Evolutionary conservation across 37 sponge, comb jelly and placozoan species (phyloP).

Genomic region (Dysidea cf. avara): DNA sequence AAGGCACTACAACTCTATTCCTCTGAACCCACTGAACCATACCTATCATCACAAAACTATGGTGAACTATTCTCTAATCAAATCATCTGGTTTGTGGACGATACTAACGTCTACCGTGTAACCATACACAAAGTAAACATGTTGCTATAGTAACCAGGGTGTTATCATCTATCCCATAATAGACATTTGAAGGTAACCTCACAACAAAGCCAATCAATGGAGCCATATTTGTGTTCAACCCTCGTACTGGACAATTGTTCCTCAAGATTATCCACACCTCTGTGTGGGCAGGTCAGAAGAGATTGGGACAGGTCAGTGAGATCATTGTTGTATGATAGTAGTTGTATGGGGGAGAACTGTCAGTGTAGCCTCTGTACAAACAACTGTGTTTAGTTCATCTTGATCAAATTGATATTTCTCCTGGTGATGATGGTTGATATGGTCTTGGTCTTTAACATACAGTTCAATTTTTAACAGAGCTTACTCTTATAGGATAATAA

Average conservation of each 20-base stretch:
- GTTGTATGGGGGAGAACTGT: slow-evolving; percentile 2
- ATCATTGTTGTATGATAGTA: not conserved
- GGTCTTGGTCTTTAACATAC: not conserved
- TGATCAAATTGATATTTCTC: too few relatives aligned
- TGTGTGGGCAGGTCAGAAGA: slow-evolving; percentile 99
- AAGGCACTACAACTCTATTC: slow-evolving; percentile 98
- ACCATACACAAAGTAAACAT: slow-evolving; percentile 94
- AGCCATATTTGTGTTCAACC: slow-evolving; percentile 99
- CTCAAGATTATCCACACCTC: slow-evolving; percentile 99
- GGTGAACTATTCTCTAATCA: slow-evolving; percentile 99
- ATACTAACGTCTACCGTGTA: slow-evolving; percentile 99
- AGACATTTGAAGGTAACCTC: slow-evolving; percentile 99
- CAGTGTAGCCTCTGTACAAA: not conserved
- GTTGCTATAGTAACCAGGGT: not conserved
- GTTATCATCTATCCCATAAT: not conserved
- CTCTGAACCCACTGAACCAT: slow-evolving; percentile 98
- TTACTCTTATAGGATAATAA: not conserved
- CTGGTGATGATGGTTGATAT: not conserved
- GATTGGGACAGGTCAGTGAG: slow-evolving; percentile 85
- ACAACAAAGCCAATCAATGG: slow-evolving; percentile 99
- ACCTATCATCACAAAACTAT: slow-evolving; percentile 99
- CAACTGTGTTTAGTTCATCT: slow-evolving; percentile 4
- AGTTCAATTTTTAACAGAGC: not conserved
- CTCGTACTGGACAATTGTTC: slow-evolving; percentile 99
- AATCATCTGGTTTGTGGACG: slow-evolving; percentile 99